phyloP scores from a whole-genome alignment of 2,113 vertebrate genomes.

The Eulemur rufifrons region DNA sequence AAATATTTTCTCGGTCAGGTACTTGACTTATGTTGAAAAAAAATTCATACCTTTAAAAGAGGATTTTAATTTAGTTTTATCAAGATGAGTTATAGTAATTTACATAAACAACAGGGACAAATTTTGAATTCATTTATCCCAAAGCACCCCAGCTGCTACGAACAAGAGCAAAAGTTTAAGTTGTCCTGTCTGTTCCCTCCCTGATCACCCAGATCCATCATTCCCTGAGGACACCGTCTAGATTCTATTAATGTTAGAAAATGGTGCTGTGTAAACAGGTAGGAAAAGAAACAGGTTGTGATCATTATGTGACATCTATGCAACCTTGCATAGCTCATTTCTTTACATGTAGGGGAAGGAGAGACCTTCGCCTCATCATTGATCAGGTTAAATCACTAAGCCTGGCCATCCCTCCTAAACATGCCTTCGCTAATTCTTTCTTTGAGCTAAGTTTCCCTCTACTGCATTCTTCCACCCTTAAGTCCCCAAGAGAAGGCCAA shows the following conservation, averaged over 20 bases:
- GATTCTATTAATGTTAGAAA: background rate
- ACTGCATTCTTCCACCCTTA: background rate
- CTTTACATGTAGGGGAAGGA: background rate
- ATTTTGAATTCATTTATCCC: background rate
- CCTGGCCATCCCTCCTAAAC: background rate
- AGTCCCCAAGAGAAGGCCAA: background rate
- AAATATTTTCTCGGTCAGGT: background rate
- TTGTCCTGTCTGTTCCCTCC: background rate
- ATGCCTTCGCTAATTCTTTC: background rate
- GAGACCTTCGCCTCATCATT: background rate
- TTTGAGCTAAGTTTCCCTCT: background rate
- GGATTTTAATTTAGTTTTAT: background rate
- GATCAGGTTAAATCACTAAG: background rate
- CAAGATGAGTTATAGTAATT: background rate
- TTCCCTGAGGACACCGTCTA: background rate
- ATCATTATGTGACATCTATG: background rate
- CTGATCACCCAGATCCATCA: background rate
- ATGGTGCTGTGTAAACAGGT: background rate
- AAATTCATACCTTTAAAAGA: background rate
- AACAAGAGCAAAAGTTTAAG: background rate
- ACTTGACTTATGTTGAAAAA: background rate
- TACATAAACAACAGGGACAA: background rate
- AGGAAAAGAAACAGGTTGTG: background rate
- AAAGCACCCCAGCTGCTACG: background rate
- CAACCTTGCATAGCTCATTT: background rate